Base-by-base conservation (phyloP, 1,140 invertebrate species). In the Macrostomum lignano region DNA sequence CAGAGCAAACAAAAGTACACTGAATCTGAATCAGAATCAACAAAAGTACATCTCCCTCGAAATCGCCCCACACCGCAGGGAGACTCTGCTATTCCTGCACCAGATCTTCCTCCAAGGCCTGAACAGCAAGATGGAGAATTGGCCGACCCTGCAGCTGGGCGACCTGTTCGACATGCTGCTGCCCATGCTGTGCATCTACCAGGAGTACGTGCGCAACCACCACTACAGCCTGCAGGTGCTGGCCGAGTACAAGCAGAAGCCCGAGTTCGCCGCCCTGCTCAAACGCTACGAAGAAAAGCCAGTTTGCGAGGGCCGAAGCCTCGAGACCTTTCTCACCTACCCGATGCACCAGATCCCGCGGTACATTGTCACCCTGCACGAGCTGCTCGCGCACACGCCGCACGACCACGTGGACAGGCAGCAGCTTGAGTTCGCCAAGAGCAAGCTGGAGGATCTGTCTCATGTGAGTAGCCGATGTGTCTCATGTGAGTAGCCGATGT, bases 341-440 rank as follows among this genome's bases (percentile, higher is more conserved):
- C 78, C 78, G 7, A 86, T 86, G 78, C 74, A 81, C 62, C 78
- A 82, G 77, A 71, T 86, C 33, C 78, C 79, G 7, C 65, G 77
- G 6, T 86, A 84, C 49, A 84, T 84, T 31, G 74, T 81, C 31
- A 82, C 76, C 1, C 61, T 84, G 14, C 77, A 82, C 51, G 77
- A 84, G 55, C 57, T 86, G 14, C 55, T 86, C 25, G 77, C 78
- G 9, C 77, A 82, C 52, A 84, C 78, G 0, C 77, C 79, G 1
- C 73, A 81, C 49, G 76, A 84, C 58, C 78, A 84, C 55, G 78
- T 84, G n/a, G 78, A 86, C 54, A 61, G 76, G 21, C 72, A 75
- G 45, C 77, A 72, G 44, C 60, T 86, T 29, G 73, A 79, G 51
- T 76, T 76, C 48, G 77, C 78, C 7, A 63, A 73, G 37, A 72